A percentile compares a stretch with the other conserved stretches of the same genome.
These are phyloP conservation scores for Burhinus bistriatus DNA, from an alignment of 2,113 vertebrate genomes.

Conservation along the genomic window DNA sequence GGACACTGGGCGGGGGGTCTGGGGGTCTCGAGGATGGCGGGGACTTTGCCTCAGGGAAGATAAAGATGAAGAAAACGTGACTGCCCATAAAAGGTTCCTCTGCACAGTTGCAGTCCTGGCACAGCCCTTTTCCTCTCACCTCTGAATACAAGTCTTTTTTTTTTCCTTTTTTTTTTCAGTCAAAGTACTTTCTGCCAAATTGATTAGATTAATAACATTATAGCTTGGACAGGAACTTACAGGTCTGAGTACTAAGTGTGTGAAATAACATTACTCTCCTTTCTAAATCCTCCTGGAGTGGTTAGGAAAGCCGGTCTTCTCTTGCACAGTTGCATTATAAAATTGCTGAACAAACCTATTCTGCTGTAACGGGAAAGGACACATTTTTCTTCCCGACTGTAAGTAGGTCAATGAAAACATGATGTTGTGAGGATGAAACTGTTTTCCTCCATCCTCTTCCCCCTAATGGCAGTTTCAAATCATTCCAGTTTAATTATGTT, in stretches of 20 bases:
- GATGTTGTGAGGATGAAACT: conserved; percentile 30
- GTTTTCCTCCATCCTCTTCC: neutral
- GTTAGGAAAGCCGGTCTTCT: neutral
- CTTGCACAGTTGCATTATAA: neutral
- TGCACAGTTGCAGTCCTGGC: neutral
- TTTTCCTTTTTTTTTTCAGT: neutral
- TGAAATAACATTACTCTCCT: neutral
- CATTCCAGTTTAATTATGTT: conserved; percentile 32
- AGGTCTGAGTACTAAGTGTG: neutral
- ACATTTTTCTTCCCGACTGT: conserved; percentile 20
- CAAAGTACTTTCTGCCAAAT: neutral
- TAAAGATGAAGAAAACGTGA: neutral
- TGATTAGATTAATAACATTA: neutral
- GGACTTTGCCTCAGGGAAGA: neutral
- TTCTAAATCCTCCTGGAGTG: neutral
- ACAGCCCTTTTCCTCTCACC: neutral
- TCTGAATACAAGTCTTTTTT: neutral
- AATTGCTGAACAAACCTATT: conserved; percentile 55
- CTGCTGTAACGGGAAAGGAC: conserved; percentile 3
- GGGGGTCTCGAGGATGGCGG: neutral
- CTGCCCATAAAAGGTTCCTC: neutral
- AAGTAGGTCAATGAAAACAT: conserved; percentile 69
- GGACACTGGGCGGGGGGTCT: neutral
- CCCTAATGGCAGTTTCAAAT: conserved; percentile 24
- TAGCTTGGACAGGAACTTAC: neutral